A percentile compares a stretch with the other conserved stretches of the same genome.
Evolutionary conservation across 2,797 vertebrate species (phyloP).

Genomic region (Fundulus diaphanus): DNA sequence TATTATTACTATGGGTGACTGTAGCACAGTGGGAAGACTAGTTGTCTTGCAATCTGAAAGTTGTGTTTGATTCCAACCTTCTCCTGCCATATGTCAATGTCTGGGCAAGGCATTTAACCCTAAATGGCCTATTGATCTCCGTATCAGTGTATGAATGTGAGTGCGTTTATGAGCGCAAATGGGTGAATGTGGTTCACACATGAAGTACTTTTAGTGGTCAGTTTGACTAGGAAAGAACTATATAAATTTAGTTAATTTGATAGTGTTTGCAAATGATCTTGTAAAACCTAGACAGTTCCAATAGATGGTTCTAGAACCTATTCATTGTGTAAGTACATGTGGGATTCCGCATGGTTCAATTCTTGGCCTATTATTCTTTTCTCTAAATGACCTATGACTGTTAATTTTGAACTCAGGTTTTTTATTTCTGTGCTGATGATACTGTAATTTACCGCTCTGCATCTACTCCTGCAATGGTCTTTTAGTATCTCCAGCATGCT

Average conservation of each 20-base stretch:
- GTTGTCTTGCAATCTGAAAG: not conserved
- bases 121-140: too few species aligned
- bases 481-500: too few species aligned
- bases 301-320: not conserved
- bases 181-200: too few species aligned
- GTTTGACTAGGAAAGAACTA: too few species aligned
- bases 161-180: too few species aligned
- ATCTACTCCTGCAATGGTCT: too few species aligned
- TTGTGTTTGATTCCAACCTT: not conserved
- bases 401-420: too few species aligned
- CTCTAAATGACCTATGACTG: not conserved
- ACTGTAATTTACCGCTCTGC: too few species aligned
- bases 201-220: too few species aligned
- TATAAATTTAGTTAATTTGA: not conserved
- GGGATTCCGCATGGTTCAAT: not conserved
- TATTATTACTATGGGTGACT: not conserved
- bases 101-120: not conserved
- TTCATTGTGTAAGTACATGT: not conserved
- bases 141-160: too few species aligned
- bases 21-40: not conserved
- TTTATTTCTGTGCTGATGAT: too few species aligned
- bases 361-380: not conserved
- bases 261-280: not conserved
- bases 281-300: not conserved
- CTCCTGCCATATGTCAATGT: not conserved